A percentile compares a stretch with the other conserved stretches of the same genome.
Conservation (phyloP, 2,797 vertebrate genomes). For the Poecilia wingei region DNA sequence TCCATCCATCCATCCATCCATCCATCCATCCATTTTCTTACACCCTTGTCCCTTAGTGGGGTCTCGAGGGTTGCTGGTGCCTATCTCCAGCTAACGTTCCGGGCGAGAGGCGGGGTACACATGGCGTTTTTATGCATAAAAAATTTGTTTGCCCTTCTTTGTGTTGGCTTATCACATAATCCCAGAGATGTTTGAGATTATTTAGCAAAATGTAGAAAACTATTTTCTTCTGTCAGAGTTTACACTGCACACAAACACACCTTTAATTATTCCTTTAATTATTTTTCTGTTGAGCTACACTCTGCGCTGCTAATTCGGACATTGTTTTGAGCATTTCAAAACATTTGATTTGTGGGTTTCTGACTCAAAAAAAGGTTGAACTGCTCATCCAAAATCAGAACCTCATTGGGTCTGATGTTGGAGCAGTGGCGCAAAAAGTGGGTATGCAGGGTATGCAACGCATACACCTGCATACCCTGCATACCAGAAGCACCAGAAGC, state of each 20-base stretch:
- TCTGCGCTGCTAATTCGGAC: slow-evolving; percentile 4
- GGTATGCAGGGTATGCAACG: too few relatives aligned
- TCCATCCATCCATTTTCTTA: too few relatives aligned
- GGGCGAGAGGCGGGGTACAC: too few relatives aligned
- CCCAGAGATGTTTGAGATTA: not conserved
- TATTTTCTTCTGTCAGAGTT: not conserved
- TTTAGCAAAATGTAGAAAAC: not conserved
- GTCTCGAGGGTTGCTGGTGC: too few relatives aligned
- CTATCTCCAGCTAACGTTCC: too few relatives aligned
- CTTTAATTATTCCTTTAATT: slow-evolving; percentile 7
- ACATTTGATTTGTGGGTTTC: slow-evolving; percentile 27
- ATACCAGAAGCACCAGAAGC: too few relatives aligned
- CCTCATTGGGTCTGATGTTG: slow-evolving; percentile 23
- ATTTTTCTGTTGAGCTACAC: not conserved
- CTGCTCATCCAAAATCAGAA: slow-evolving; percentile 22
- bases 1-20: too few relatives aligned
- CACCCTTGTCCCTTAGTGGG: too few relatives aligned
- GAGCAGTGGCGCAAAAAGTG: not conserved
- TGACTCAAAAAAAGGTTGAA: slow-evolving; percentile 34
- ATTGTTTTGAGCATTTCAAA: slow-evolving; percentile 21
- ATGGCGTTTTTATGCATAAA: not conserved
- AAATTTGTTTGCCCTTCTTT: not conserved
- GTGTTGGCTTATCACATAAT: not conserved
- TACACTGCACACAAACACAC: slow-evolving; percentile 1
- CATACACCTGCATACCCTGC: too few relatives aligned